These are phyloP conservation scores for Paelopatides confundens DNA, from an alignment of 53 echinoderm and acorn worm genomes.

Conservation along the genomic window DNA sequence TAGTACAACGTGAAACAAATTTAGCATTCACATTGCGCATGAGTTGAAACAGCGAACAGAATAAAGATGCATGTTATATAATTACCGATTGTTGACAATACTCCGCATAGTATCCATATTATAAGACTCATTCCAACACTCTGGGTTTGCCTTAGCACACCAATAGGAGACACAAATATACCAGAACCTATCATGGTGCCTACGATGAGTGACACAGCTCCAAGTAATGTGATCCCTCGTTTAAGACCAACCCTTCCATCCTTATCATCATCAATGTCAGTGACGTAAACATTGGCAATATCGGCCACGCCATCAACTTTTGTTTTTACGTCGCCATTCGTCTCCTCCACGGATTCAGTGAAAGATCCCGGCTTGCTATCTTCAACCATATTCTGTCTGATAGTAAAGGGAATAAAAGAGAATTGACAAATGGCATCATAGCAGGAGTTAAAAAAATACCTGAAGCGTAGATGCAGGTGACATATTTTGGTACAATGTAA, in stretches of 20 bases:
- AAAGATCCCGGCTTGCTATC: too few species aligned
- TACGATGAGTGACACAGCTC: slow-evolving; percentile 78
- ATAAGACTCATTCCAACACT: slow-evolving; percentile 86
- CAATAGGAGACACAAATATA: slow-evolving; percentile 82
- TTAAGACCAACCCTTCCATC: slow-evolving; percentile 58
- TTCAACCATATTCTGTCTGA: too few species aligned
- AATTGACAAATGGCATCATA: too few species aligned
- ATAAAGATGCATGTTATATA: neutral
- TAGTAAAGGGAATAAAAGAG: too few species aligned
- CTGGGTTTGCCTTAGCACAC: slow-evolving; percentile 72
- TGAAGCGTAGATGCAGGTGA: too few species aligned
- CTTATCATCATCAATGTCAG: slow-evolving; percentile 17
- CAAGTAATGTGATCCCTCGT: slow-evolving; percentile 58
- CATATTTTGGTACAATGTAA: too few species aligned
- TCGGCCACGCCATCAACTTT: neutral
- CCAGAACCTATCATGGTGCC: slow-evolving; percentile 88
- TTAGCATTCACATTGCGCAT: too few species aligned
- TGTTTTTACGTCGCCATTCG: neutral
- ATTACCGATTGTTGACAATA: slow-evolving; percentile 72
- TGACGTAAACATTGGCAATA: too few species aligned
- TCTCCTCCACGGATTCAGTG: neutral
- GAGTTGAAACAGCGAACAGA: too few species aligned
- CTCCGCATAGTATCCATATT: slow-evolving; percentile 80
- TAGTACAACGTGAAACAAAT: too few species aligned
- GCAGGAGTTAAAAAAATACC: too few species aligned